Percentiles rank a stretch among this genome's conserved stretches.
These are phyloP conservation scores for Campylomormyrus numenius DNA, from an alignment of 2,113 vertebrate species.

Conservation along the genomic window DNA sequence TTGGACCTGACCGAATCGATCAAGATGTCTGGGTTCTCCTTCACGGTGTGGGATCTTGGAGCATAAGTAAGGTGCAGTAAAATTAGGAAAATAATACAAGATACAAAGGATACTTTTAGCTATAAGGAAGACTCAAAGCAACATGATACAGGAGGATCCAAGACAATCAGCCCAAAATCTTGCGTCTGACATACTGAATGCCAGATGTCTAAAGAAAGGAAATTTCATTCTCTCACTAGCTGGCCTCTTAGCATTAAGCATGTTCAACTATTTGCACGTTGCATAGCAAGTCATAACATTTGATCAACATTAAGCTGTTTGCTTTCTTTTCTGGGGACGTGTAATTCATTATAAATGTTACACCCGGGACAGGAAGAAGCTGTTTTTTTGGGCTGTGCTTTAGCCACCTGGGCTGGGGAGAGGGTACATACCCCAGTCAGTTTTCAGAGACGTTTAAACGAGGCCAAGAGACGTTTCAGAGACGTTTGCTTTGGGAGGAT, in stretches of 20 bases:
- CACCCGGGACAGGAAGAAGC: neutral
- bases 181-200: neutral
- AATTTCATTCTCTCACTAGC: neutral
- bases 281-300: neutral
- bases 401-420: neutral
- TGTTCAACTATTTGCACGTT: neutral
- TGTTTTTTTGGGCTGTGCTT: neutral
- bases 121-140: neutral
- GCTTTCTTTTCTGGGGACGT: neutral
- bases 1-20: neutral
- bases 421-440: neutral
- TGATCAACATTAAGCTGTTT: neutral
- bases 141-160: neutral
- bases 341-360: neutral
- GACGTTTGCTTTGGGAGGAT: neutral
- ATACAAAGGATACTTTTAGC: neutral
- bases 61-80: neutral
- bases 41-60: neutral
- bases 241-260: neutral
- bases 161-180: neutral
- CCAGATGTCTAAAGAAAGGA: neutral
- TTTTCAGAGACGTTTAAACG: neutral
- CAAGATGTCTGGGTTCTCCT: neutral
- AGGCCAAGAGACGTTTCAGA: neutral
- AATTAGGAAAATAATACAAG: neutral